Evolutionary conservation across 2,113 vertebrate genomes (phyloP).

Genomic region (Suricata suricatta): DNA sequence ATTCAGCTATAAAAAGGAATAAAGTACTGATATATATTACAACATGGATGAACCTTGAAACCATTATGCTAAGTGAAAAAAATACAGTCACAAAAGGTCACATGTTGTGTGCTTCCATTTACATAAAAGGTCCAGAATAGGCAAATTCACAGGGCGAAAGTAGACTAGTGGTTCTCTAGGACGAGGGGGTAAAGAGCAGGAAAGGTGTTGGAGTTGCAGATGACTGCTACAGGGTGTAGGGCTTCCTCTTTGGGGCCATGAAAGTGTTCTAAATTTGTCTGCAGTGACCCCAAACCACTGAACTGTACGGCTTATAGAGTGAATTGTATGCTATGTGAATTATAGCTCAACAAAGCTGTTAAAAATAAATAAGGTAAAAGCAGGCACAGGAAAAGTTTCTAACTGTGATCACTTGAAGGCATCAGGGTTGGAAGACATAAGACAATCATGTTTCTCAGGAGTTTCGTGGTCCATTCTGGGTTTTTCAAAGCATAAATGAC

Average conservation of each 20-base stretch:
- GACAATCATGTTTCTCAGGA: not conserved
- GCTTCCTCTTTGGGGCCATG: not conserved
- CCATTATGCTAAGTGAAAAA: not conserved
- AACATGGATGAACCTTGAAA: not conserved
- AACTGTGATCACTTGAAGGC: not conserved
- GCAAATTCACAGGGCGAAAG: not conserved
- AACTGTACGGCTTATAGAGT: not conserved
- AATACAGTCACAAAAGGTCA: not conserved
- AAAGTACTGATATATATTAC: not conserved
- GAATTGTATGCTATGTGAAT: not conserved
- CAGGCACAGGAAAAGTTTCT: not conserved
- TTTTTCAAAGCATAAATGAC: constrained; percentile 34
- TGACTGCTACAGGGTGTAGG: not conserved
- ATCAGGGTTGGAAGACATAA: not conserved
- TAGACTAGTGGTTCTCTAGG: not conserved
- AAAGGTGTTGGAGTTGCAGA: not conserved
- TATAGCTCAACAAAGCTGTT: not conserved
- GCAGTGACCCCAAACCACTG: not conserved
- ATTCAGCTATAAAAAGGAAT: not conserved
- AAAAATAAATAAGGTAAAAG: not conserved
- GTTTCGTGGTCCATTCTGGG: not conserved
- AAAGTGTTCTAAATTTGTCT: not conserved
- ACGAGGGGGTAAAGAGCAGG: not conserved
- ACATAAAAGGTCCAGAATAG: not conserved
- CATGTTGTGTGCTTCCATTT: not conserved